Conservation (phyloP, 2,113 vertebrate genomes). For the Coregonus clupeaformis region DNA sequence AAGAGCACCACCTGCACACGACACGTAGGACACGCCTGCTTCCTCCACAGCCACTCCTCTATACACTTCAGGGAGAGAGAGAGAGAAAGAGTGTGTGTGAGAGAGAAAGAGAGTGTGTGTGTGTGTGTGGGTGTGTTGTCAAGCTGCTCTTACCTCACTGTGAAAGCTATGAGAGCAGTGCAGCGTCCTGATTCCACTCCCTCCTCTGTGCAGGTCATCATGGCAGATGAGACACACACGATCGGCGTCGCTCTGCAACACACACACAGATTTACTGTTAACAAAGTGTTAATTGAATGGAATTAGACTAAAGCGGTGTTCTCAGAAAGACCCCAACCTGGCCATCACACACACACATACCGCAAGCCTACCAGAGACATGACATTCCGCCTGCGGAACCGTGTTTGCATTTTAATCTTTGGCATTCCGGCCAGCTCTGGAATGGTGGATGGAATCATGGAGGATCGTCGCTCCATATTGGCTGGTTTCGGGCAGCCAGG, state of each 20-base stretch:
- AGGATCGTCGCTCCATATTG: conserved; percentile 48
- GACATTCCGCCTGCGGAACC: conserved; percentile 78
- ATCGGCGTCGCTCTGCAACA: conserved; percentile 66
- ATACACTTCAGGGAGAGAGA: conserved; percentile 55
- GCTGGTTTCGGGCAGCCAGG: conserved; percentile 43
- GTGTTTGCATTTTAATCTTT: conserved; percentile 70
- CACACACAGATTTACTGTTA: conserved; percentile 15
- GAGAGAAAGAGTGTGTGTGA: background rate
- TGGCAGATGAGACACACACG: conserved; percentile 69
- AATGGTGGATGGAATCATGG: conserved; percentile 61
- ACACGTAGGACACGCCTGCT: conserved; percentile 61
- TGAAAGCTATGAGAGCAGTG: conserved; percentile 70
- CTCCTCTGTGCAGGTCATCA: conserved; percentile 53
- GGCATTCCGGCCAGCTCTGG: conserved; percentile 71
- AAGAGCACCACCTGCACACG: conserved; percentile 54
- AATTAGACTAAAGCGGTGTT: background rate
- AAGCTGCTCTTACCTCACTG: background rate
- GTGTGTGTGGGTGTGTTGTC: background rate
- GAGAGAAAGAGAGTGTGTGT: background rate
- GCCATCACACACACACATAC: conserved; percentile 10
- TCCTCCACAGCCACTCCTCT: conserved; percentile 71
- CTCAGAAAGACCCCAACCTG: too few relatives aligned
- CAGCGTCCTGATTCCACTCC: conserved; percentile 57
- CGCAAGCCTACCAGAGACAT: conserved; percentile 76
- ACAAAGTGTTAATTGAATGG: too few relatives aligned